A percentile compares a stretch with the other conserved stretches of the same genome.
phyloP scores from a whole-genome alignment of 2,113 vertebrate genomes.

The Aspiorhynchus laticeps region DNA sequence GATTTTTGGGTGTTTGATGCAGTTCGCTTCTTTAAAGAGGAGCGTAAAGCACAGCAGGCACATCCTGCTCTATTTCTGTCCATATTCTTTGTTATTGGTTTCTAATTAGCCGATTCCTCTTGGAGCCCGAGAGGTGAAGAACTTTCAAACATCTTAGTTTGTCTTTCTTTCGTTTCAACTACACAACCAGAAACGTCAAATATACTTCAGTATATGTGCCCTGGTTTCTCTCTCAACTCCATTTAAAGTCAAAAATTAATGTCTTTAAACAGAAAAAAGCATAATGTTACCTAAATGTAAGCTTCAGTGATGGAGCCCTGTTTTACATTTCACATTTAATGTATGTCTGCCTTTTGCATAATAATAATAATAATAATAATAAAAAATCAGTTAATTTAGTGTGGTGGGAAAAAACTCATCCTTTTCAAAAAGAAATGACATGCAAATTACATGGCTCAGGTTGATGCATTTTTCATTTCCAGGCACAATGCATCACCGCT shows the following conservation, averaged over 20 bases:
- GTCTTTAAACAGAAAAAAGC: neutral
- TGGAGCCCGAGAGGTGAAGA: neutral
- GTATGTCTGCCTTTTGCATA: conserved; percentile 28
- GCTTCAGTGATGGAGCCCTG: neutral
- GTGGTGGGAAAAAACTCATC: conserved; percentile 30
- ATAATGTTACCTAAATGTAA: neutral
- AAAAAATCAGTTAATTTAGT: conserved; percentile 39
- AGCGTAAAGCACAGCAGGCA: neutral
- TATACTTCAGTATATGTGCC: neutral
- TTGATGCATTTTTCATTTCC: conserved; percentile 55
- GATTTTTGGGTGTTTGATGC: neutral
- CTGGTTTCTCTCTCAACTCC: neutral
- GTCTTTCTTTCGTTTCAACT: neutral
- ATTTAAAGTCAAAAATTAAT: no score
- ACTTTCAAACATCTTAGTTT: neutral
- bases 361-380: neutral
- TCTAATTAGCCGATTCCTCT: neutral
- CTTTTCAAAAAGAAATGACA: conserved; percentile 42
- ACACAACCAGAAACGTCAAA: no score
- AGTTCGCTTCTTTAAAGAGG: conserved; percentile 3
- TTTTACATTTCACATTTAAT: conserved; percentile 40
- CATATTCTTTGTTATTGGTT: conserved; percentile 14
- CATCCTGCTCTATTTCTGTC: neutral
- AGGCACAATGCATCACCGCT: conserved; percentile 33
- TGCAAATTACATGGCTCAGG: conserved; percentile 52